A percentile compares a stretch with the other conserved stretches of the same genome.
These are phyloP conservation scores for Dasysyrphus tricinctus DNA, from an alignment of 2,888 invertebrate genomes.

Conservation along the genomic window DNA sequence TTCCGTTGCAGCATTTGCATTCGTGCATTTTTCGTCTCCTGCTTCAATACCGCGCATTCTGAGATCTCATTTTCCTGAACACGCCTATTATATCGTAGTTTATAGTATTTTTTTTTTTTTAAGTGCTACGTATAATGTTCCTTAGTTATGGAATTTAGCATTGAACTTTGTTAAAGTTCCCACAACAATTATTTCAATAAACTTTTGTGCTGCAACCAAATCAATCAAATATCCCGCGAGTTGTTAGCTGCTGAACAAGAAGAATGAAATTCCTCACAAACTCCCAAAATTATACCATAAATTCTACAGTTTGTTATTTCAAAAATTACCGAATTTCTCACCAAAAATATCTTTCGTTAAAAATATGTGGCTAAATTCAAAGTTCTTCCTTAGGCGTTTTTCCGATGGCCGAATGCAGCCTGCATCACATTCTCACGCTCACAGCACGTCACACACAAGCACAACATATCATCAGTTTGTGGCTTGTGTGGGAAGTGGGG, in stretches of 20 bases:
- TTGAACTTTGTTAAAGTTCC: background rate
- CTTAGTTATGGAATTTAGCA: background rate
- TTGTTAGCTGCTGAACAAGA: background rate
- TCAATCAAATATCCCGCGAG: background rate
- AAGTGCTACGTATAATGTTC: background rate
- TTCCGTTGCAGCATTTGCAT: no score
- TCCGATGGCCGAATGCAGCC: background rate
- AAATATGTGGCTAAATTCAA: constrained; percentile 26
- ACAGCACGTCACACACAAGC: no score
- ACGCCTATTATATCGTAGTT: no score
- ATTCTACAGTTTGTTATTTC: background rate
- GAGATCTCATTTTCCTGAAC: no score
- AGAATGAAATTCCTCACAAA: background rate
- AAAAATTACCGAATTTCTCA: constrained; percentile 16
- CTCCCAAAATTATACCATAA: constrained; percentile 38
- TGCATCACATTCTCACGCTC: no score
- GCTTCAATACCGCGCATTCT: no score
- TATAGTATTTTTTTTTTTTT: no score
- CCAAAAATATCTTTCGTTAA: constrained; percentile 7
- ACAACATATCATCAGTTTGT: no score
- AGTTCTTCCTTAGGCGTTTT: constrained; percentile 39
- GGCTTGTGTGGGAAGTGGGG: no score
- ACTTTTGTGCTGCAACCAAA: background rate
- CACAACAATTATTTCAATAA: background rate
- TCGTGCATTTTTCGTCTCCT: no score